Base-by-base conservation (phyloP, 2,113 vertebrate genomes). In the Seriola rivoliana region DNA sequence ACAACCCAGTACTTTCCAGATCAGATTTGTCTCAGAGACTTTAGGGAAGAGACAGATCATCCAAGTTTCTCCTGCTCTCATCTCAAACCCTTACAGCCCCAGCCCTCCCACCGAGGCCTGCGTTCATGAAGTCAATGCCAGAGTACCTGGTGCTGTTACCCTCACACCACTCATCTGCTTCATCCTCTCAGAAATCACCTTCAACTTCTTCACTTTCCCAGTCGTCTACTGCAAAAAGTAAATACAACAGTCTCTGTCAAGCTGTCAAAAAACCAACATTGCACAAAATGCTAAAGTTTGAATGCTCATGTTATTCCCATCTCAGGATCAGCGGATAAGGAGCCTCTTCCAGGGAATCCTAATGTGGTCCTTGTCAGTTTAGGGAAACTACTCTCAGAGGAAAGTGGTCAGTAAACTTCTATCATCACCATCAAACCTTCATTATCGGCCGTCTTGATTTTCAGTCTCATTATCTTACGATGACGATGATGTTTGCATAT, bases 311-410 rank as follows among this genome's bases (percentile, higher is more conserved):
- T 54, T 69, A 23, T 54, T 46, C 38, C 75, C 55, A 12, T 23
- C 23, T 13, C 42, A 88, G 80, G 50, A 58, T 46, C 75, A 54
- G 46, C 48, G 38, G 86, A 93, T 67, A 89, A 78, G 7, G 77
- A 44, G 5, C 82, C 73, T 13, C 88, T 95, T 55, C 84, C 76
- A 4, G 95, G 95, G 40, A 95, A 95, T 80, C 95, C 94, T 11
- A 95, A 95, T 1, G 91, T 95, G 55, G 82, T 95, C 60, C 94
- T 95, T 19, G 79, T 95, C 78, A 92, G 89, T 85, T 85, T 95
- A 81, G 93, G 92, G 32, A 93, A 87, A 78, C 60, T 95, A 52
- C 71, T 95, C 34, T 84, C 88, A 44, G 92, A 94, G 58, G 87
- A 92, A 73, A 90, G 57, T 60, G 88, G 94, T 95, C 73, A 78